phyloP scores from a whole-genome alignment of 2,113 vertebrate species.

The Narcine bancroftii region DNA sequence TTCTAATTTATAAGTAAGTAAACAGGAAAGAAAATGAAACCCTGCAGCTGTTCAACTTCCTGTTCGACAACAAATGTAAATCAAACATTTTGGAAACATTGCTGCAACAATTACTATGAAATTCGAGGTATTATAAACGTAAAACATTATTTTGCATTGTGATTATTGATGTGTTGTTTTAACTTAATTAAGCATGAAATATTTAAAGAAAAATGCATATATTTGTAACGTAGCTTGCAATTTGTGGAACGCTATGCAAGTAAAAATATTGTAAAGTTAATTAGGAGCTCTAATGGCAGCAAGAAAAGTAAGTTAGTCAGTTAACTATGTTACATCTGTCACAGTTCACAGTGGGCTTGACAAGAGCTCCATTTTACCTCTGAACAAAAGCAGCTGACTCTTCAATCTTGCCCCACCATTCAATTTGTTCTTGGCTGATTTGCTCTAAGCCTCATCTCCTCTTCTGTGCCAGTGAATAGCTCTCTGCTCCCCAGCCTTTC shows the following conservation, averaged over 20 bases:
- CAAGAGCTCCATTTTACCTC: neutral
- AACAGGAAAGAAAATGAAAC: neutral
- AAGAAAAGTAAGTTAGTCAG: neutral
- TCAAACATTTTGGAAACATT: neutral
- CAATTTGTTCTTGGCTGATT: no score
- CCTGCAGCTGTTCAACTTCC: neutral
- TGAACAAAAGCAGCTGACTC: no score
- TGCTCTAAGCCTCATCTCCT: no score
- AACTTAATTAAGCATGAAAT: neutral
- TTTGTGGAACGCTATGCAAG: neutral
- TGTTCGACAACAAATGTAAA: neutral
- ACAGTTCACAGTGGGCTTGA: neutral
- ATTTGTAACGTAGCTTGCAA: neutral
- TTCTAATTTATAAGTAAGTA: constrained; percentile 7
- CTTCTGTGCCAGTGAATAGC: no score
- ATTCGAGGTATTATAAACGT: neutral
- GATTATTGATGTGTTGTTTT: neutral
- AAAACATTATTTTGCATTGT: neutral
- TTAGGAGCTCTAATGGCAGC: neutral
- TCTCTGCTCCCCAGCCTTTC: no score
- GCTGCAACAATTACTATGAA: neutral
- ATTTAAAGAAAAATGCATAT: neutral
- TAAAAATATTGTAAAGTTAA: neutral
- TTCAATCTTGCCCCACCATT: no score
- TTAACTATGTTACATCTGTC: neutral